A percentile compares a stretch with the other conserved stretches of the same genome.
These are phyloP conservation scores for Danaus melanippus DNA, from an alignment of 1,140 invertebrate species.

Conservation along the genomic window DNA sequence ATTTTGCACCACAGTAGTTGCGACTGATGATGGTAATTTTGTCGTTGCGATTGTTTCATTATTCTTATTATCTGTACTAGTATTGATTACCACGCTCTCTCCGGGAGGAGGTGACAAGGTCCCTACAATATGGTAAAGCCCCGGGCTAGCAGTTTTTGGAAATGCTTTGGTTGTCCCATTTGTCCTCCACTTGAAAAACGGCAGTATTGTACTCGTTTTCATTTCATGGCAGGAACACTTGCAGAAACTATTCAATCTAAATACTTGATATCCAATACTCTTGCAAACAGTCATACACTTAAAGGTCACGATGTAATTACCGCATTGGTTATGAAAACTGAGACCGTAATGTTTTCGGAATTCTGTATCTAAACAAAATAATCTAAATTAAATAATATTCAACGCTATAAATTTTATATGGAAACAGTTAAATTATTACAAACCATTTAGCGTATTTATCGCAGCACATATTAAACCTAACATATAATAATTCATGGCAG, in stretches of 20 bases:
- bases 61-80: neutral
- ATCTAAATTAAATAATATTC: neutral
- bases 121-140: conserved; percentile 43
- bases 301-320: conserved; percentile 35
- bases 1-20: conserved; percentile 1
- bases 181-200: conserved; percentile 49
- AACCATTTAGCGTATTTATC: conserved; percentile 31
- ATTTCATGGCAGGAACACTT: conserved; percentile 51
- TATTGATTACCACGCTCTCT: neutral
- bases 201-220: conserved; percentile 43
- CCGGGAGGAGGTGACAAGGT: conserved; percentile 31
- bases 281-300: conserved; percentile 55
- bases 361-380: conserved; percentile 25
- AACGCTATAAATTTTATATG: neutral
- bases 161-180: conserved; percentile 41
- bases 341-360: conserved; percentile 50
- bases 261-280: conserved; percentile 47
- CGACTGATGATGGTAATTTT: too few species aligned
- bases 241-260: conserved; percentile 36
- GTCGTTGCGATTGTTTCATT: neutral
- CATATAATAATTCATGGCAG: conserved; percentile 30
- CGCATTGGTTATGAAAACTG: conserved; percentile 39
- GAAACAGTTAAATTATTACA: conserved; percentile 12
- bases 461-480: conserved; percentile 25
- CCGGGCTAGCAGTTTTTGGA: conserved; percentile 35